Evolutionary conservation across 2,113 vertebrate genomes (phyloP), one percentile per base, ranked within the genome.

Genomic region (Ellobius talpinus): DNA sequence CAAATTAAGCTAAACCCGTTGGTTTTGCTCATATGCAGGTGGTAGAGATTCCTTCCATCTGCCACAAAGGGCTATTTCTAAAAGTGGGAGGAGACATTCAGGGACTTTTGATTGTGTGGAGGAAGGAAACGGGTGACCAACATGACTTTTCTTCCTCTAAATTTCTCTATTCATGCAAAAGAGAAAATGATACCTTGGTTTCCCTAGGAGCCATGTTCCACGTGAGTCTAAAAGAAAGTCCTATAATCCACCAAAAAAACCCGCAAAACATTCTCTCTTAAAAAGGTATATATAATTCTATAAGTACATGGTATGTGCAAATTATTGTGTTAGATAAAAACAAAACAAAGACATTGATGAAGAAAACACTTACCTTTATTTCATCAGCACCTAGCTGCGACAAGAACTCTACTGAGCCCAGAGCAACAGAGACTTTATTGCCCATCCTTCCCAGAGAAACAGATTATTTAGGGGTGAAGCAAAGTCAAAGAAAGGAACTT

Each of bases 1-100:
- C 29, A 74, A 96, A 96, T 50, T 79, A 97, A 81, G 9, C 12
- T 66, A 96, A 66, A 95, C 31, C 66, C 95, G 16, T 72, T 92
- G 97, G 98, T 98, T 99, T 99, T 99, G 98, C 98, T 99, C 99
- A 99, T 98, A 99, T 33, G 61, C 98, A 98, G 98, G 98, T 78
- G 97, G 95, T 94, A 98, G 96, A 98, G 95, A 89, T 81, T 92
- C 97, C 97, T 97, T 96, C 94, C 87, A 86, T 72, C 90, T 96
- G 63, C 52, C 58, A 97, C 50, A 45, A 91, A 96, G 45, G 50
- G 21, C 4, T 74, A 19, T 91, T 93, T 96, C 72, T 73, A 55
- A 93, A 95, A 52, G 31, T 58, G 36, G 23, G 36, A 33, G 31
- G 7, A 11, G 70, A 73, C 61, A 21, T 50, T 81, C 13, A 11